Percentiles rank a stretch among this genome's conserved stretches.
Evolutionary conservation across 2,888 invertebrate genomes (phyloP).

Genomic region (Oligia fasciuncula): DNA sequence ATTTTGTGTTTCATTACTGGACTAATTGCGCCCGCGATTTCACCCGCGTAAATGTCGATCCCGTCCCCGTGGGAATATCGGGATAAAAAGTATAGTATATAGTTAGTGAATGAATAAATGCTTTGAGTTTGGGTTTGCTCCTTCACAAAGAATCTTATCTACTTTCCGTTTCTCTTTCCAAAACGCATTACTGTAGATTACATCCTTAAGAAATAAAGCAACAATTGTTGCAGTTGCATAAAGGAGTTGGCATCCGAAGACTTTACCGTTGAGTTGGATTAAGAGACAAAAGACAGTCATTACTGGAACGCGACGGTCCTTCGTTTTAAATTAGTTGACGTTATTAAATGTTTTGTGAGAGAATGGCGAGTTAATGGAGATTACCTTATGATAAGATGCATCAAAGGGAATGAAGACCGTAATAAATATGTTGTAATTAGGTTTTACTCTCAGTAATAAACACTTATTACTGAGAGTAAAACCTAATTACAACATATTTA

Average conservation of each 20-base stretch:
- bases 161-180: background rate
- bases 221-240: constrained; percentile 47
- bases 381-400: background rate
- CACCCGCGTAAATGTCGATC: too few relatives aligned
- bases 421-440: background rate
- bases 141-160: background rate
- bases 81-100: too few relatives aligned
- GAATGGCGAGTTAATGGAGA: constrained; percentile 12
- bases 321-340: constrained; percentile 44
- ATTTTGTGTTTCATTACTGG: constrained; percentile 2
- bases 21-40: too few relatives aligned
- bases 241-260: constrained; percentile 30
- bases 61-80: too few relatives aligned
- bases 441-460: background rate
- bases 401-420: background rate
- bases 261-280: constrained; percentile 29
- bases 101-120: background rate
- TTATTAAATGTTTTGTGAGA: constrained; percentile 30
- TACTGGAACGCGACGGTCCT: constrained; percentile 20
- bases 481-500: too few relatives aligned
- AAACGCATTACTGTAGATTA: constrained; percentile 36
- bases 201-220: constrained; percentile 22
- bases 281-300: constrained; percentile 45
- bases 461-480: too few relatives aligned
- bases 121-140: background rate